Base-by-base conservation (phyloP, 2,888 invertebrate genomes). In the Tenthredo distinguenda region DNA sequence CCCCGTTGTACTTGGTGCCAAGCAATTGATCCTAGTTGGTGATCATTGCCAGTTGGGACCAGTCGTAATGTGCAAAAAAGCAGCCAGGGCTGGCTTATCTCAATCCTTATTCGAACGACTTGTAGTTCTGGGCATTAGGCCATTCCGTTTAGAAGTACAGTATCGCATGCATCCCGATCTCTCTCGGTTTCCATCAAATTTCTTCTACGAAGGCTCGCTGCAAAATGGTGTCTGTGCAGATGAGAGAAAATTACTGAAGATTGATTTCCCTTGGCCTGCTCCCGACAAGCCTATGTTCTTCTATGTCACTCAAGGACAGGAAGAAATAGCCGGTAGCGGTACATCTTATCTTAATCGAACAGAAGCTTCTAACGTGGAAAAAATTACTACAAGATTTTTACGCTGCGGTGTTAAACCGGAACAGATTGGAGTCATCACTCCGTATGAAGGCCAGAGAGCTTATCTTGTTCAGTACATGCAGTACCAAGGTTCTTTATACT, bases 151-250 rank as follows among this genome's bases (percentile, higher is more conserved):
- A 65, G 99, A 99, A 93, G 98, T 99, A 0, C 99, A 99, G 92
- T 99, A 99, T 93, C 96, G 99, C 82, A 99, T 99, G 99, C 99
- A 99, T 92, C 99, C 99, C 0, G 98, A 99, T 91, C 95, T 99
- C 10, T 98, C 99, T 0, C 96, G 98, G 86, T 99, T 99, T 93
- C 99, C 99, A 0, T 99, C 99, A 0, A 99, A 99, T 94, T 99
- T 99, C 94, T 99, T 99, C 94, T 99, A 99, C 92, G 99, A 99
- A 93, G 99, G 99, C 0, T 99, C 99, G 3, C 95, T 99, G 79
- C 99, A 99, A 93, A 99, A 99, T 93, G 99, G 99, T 1, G 99
- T 99, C 1, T 99, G 99, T 89, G 98, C 99, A 2, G 99, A 98
- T 91, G 99, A 99, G 91, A 95, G 99, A 10, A 97, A 97, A 87